A percentile compares a stretch with the other conserved stretches of the same genome.
Conservation (phyloP, 2,113 vertebrate genomes). For the Periophthalmus modestus region DNA sequence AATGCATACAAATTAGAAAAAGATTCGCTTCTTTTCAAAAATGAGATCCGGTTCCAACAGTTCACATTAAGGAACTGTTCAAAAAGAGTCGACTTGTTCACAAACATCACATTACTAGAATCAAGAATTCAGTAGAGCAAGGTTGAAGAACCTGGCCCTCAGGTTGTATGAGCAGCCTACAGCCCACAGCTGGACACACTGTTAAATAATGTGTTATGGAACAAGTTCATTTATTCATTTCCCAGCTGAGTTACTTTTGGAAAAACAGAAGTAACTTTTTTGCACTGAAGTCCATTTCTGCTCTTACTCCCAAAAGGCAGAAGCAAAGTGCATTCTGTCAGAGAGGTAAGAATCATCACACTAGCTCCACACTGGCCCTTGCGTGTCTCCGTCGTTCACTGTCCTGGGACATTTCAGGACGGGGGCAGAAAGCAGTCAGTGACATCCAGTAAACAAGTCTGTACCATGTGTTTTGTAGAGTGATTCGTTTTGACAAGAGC, state of each 20-base stretch:
- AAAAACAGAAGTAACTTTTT: not conserved
- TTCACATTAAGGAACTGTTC: too few relatives aligned
- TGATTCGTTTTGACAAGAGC: slow-evolving; percentile 58
- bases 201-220: not conserved
- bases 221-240: not conserved
- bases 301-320: slow-evolving; percentile 23
- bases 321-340: slow-evolving; percentile 43
- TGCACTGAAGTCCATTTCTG: slow-evolving; percentile 6
- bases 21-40: too few relatives aligned
- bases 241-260: not conserved
- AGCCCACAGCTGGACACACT: not conserved
- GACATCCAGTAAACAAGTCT: slow-evolving; percentile 35
- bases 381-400: slow-evolving; percentile 32
- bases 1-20: too few relatives aligned
- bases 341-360: not conserved
- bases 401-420: slow-evolving; percentile 27
- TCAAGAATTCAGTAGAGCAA: not conserved
- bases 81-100: too few relatives aligned
- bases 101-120: too few relatives aligned
- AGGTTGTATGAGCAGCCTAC: not conserved
- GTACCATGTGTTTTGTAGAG: slow-evolving; percentile 37
- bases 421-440: not conserved
- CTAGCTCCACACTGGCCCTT: slow-evolving; percentile 22
- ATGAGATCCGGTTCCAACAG: too few relatives aligned
- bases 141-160: too few relatives aligned